Evolutionary conservation across 1,140 invertebrate species (phyloP), one percentile per base, ranked within the genome.

Genomic region (Neotoxoptera formosana): DNA sequence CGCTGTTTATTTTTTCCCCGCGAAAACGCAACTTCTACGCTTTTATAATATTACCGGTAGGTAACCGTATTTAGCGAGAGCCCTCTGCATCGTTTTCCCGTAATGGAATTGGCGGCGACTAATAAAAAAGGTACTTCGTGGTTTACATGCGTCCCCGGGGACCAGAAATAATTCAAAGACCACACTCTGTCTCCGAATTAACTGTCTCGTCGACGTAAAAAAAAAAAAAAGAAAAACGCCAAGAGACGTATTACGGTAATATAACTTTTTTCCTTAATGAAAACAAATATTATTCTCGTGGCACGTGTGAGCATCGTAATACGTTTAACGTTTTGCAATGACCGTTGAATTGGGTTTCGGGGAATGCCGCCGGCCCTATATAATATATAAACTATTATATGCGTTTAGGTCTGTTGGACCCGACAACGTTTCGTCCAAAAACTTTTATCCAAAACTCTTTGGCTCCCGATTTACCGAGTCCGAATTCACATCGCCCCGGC

Each of bases 361-460:
- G n/a, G 60, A 76, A 76, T n/a, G 60, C 7, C 7, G 60, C 7
- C 7, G 14, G 60, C 17, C 51, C 51, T 53, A 53, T 53, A 51
- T 51, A 20, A n/a, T n/a, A n/a, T n/a, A n/a, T n/a, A n/a, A n/a
- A n/a, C 4, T 51, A 51, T 51, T 60, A 30, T 67, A 67, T n/a
- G 60, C 30, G 60, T 76, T 76, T n/a, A 76, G 60, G 30, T n/a
- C 30, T 30, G 30, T 25, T 60, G n/a, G n/a, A 9, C 25, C n/a
- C n/a, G n/a, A 60, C 56, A 30, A 60, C 3, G 30, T 76, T 76
- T 76, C 60, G 60, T 76, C 30, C 30, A 17, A 76, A 67, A 76
- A 76, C 60, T 76, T 76, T 76, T 76, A 76, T 76, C 60, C 60
- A n/a, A 76, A 76, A 76, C 60, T n/a, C 60, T n/a, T 76, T n/a